Evolutionary conservation across 2,797 vertebrate species (phyloP).

Genomic region (Chromobotia macracanthus): DNA sequence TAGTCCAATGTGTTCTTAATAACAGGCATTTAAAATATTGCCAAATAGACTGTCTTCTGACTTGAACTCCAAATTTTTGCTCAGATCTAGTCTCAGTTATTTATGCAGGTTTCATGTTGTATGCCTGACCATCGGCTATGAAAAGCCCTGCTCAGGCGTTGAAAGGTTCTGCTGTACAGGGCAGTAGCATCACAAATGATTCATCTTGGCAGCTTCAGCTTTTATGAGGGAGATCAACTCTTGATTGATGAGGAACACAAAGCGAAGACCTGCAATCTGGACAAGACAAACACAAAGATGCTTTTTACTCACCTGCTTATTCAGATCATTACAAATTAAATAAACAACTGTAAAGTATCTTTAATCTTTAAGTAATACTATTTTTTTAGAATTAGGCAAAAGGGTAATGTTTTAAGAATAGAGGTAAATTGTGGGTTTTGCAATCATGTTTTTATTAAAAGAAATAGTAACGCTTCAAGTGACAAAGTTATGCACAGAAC

Average conservation of each 20-base stretch:
- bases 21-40: neutral
- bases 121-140: neutral
- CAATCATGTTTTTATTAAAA: too few species aligned
- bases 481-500: too few species aligned
- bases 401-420: too few species aligned
- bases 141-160: too few species aligned
- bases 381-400: too few species aligned
- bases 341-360: neutral
- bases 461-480: too few species aligned
- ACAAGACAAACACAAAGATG: slow-evolving; percentile 27
- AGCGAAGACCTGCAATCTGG: slow-evolving; percentile 93
- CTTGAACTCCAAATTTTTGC: neutral
- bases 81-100: neutral
- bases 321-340: neutral
- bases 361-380: too few species aligned
- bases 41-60: neutral
- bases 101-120: neutral
- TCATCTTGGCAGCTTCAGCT: slow-evolving; percentile 94
- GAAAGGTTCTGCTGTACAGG: neutral
- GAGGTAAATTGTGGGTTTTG: too few species aligned
- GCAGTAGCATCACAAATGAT: slow-evolving; percentile 81
- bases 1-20: neutral
- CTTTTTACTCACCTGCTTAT: neutral
- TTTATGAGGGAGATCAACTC: slow-evolving; percentile 95
- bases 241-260: slow-evolving; percentile 96